Evolutionary conservation across 2,888 invertebrate genomes (phyloP).

Genomic region (Cataglyphis livida): DNA sequence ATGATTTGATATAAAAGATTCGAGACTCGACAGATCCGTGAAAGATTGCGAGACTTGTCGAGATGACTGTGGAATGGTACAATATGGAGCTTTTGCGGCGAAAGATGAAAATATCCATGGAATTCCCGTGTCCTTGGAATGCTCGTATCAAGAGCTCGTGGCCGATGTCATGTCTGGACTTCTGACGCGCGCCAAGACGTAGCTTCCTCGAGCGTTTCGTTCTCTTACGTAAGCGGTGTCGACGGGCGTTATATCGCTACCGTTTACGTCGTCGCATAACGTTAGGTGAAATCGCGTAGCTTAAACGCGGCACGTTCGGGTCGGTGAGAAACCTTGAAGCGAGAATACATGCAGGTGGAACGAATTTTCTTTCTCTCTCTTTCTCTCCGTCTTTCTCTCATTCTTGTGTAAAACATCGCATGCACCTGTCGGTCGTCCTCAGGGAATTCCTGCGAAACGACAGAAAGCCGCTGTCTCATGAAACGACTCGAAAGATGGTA

Average conservation of each 20-base stretch:
- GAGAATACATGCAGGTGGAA: constrained; percentile 64
- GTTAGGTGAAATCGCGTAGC: constrained; percentile 47
- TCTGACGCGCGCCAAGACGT: constrained; percentile 38
- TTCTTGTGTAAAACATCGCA: constrained; percentile 48
- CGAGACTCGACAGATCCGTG: neutral
- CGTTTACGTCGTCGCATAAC: constrained; percentile 56
- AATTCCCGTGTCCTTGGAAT: constrained; percentile 63
- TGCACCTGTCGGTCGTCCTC: constrained; percentile 64
- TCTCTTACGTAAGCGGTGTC: constrained; percentile 54
- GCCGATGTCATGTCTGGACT: constrained; percentile 56
- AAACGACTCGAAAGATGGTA: neutral
- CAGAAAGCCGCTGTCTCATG: neutral
- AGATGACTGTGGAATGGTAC: neutral
- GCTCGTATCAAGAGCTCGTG: constrained; percentile 63
- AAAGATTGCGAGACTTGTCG: neutral
- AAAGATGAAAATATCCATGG: constrained; percentile 54
- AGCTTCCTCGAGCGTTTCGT: constrained; percentile 39
- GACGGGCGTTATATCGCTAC: constrained; percentile 51
- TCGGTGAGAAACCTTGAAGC: constrained; percentile 54
- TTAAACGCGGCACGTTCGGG: constrained; percentile 12
- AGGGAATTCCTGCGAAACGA: constrained; percentile 48
- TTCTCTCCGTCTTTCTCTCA: neutral
- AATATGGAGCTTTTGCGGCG: constrained; percentile 2
- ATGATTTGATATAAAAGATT: neutral
- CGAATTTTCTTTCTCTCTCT: constrained; percentile 49